Conservation (phyloP, 2,888 invertebrate species). For the Mongoloraphidia duomilia region DNA sequence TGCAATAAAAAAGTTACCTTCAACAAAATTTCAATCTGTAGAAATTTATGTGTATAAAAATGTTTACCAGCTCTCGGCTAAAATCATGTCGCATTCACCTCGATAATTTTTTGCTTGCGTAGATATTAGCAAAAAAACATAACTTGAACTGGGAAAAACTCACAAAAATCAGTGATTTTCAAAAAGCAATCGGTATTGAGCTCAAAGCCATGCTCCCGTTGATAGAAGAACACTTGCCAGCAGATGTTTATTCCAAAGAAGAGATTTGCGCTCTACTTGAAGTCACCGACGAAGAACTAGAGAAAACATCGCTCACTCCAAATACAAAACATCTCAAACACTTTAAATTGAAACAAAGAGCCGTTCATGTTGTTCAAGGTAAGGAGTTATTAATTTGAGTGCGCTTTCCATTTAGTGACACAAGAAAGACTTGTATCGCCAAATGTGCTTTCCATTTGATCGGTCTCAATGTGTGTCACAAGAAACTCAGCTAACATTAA, state of each 20-base stretch:
- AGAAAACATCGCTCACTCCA: conserved; percentile 46
- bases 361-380: conserved; percentile 78
- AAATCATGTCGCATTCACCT: background rate
- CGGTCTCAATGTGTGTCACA: too few species aligned
- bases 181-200: conserved; percentile 44
- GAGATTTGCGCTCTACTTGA: conserved; percentile 50
- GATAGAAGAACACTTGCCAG: conserved; percentile 45
- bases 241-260: conserved; percentile 49
- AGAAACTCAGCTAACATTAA: too few species aligned
- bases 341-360: conserved; percentile 73
- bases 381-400: conserved; percentile 13
- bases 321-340: conserved; percentile 45
- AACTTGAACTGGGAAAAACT: conserved; percentile 48
- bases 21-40: too few species aligned
- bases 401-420: too few species aligned
- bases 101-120: conserved; percentile 9
- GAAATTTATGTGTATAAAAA: too few species aligned
- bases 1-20: too few species aligned
- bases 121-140: conserved; percentile 51
- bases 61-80: background rate
- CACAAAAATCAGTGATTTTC: conserved; percentile 58
- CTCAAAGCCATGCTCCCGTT: conserved; percentile 56
- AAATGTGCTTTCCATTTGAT: too few species aligned
- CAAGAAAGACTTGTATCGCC: too few species aligned
- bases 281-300: conserved; percentile 45